Evolutionary conservation across 2,113 vertebrate genomes (phyloP).

Genomic region (Pelobates fuscus): DNA sequence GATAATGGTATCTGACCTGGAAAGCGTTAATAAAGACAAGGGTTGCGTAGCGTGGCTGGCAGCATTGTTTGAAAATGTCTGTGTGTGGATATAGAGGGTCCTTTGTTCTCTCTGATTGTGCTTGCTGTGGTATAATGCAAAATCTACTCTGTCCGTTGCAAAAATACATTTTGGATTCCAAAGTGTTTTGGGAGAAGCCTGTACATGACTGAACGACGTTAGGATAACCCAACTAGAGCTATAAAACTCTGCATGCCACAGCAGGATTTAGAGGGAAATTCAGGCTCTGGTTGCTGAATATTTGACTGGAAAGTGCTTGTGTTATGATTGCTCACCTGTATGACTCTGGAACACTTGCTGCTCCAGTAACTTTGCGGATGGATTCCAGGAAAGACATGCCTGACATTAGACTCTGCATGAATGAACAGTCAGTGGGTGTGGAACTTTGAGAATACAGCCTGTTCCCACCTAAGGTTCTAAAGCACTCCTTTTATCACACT

Average conservation of each 20-base stretch:
- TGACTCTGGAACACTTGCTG: neutral
- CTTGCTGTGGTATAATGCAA: neutral
- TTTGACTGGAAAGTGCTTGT: constrained; percentile 8
- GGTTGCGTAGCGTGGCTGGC: neutral
- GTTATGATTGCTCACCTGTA: constrained; percentile 33
- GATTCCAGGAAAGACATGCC: constrained; percentile 16
- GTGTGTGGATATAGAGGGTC: neutral
- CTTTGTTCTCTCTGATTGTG: neutral
- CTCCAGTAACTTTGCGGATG: neutral
- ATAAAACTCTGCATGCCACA: constrained; percentile 1
- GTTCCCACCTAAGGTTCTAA: constrained; percentile 55
- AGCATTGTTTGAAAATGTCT: neutral
- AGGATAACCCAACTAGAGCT: constrained; percentile 12
- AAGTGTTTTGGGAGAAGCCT: neutral
- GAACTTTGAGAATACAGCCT: too few relatives aligned
- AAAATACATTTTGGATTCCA: constrained; percentile 5
- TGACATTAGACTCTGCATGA: neutral
- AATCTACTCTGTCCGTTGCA: neutral
- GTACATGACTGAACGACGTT: neutral
- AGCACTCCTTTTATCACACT: too few relatives aligned
- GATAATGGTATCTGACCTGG: neutral
- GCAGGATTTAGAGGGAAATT: constrained; percentile 24
- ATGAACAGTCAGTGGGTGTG: neutral
- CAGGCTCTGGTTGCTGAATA: constrained; percentile 42
- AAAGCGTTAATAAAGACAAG: neutral